Evolutionary conservation across 2,888 invertebrate genomes (phyloP), one percentile per base, ranked within the genome.

Genomic region (Copidosoma aretas): DNA sequence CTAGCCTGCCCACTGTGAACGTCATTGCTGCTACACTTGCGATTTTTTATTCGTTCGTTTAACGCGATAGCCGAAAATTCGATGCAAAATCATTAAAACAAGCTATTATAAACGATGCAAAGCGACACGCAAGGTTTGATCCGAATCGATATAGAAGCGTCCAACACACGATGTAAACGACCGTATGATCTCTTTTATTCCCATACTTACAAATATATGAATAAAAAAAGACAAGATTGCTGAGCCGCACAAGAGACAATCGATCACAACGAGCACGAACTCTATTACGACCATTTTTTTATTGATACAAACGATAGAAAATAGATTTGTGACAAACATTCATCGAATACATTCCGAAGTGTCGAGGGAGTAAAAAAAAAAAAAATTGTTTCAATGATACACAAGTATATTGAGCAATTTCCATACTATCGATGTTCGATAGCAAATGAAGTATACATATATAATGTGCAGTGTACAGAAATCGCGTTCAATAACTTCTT

Each of bases 1-100:
- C 79, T 77, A 74, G 77, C 79, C 81, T 80, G 78, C 78, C 80
- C 78, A 75, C 78, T 77, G 77, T 82, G 79, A 78, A 76, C 79
- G 77, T 79, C 77, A 75, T 82, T 79, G 78, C 79, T 75, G 75
- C 82, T 76, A 77, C 82, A 77, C 76, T 83, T 77, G 75, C 73
- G 77, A 79, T 82, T 74, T 77, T 82, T 78, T 81, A 75, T 75
- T 62, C 79, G 77, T 70, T 72, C 64, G 75, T 77, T 77, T 80
- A 79, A 76, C 74, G 51, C 67, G 60, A 71, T 39, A 21, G 57
- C 46, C 32, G 39, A 49, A 56, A 51, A n/a, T n/a, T n/a, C n/a
- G n/a, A n/a, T n/a, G n/a, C n/a, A n/a, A n/a, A n/a, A 60, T 53
- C 51, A 57, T 21, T 56, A 17, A 14, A 62, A 53, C 41, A 24